phyloP scores from a whole-genome alignment of 2,797 vertebrate genomes.

The Oceanodroma leucorhoa region DNA sequence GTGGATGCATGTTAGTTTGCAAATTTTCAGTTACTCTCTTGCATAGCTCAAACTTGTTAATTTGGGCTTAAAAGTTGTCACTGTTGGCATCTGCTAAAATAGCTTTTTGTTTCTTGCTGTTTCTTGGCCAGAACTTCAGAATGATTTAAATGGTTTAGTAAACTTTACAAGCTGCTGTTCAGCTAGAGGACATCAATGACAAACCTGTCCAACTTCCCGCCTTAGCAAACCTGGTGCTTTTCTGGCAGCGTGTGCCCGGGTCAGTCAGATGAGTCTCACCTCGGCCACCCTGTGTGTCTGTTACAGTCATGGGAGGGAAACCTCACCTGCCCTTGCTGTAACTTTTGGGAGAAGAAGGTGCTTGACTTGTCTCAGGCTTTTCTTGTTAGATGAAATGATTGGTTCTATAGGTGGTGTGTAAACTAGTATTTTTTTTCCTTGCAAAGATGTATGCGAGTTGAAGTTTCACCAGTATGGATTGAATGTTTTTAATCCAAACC shows the following conservation, averaged over 20 bases:
- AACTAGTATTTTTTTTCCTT: not conserved
- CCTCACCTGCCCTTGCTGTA: not conserved
- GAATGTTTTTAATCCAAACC: not conserved
- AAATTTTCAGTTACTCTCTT: not conserved
- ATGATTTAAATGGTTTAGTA: not conserved
- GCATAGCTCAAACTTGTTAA: rapidly evolving
- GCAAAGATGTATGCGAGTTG: not conserved
- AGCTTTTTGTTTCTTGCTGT: not conserved
- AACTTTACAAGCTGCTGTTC: not conserved
- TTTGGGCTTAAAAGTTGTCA: not conserved
- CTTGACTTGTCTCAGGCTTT: not conserved
- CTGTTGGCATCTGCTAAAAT: too few relatives aligned
- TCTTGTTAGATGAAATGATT: not conserved
- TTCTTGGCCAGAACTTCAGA: not conserved
- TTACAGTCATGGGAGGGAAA: not conserved
- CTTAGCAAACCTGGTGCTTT: not conserved
- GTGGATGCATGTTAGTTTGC: rapidly evolving
- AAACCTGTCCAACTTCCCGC: not conserved
- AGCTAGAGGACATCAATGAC: rapidly evolving
- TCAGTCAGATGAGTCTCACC: not conserved
- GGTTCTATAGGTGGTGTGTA: not conserved
- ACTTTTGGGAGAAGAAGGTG: not conserved
- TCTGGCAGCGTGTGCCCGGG: not conserved
- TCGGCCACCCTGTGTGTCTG: rapidly evolving
- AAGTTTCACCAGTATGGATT: not conserved